phyloP scores from a whole-genome alignment of 2,888 invertebrate species.

The Cosmia pyralina region DNA sequence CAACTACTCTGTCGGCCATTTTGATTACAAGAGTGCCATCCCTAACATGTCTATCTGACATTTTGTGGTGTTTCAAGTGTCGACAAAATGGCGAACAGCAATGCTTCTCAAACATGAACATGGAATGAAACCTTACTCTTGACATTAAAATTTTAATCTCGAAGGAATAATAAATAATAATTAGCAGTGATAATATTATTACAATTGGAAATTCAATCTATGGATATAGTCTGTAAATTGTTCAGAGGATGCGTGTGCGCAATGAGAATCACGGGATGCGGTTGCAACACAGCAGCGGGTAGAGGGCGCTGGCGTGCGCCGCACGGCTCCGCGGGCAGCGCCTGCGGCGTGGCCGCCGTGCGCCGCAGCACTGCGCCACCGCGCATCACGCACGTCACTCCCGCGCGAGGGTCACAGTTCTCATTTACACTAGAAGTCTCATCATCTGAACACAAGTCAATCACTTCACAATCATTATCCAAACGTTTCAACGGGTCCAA shows the following conservation, averaged over 20 bases:
- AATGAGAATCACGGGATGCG: conserved; percentile 86
- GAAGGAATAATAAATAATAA: conserved; percentile 84
- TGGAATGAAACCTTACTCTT: conserved; percentile 71
- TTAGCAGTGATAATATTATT: conserved; percentile 75
- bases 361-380: conserved; percentile 82
- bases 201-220: conserved; percentile 82
- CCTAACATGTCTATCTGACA: conserved; percentile 26
- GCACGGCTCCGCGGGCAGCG: conserved; percentile 83
- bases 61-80: conserved; percentile 34
- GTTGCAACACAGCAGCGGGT: conserved; percentile 80
- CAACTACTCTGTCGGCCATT: conserved; percentile 13
- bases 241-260: conserved; percentile 85
- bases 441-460: conserved; percentile 93
- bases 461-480: conserved; percentile 89
- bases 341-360: conserved; percentile 83
- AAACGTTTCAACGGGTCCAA: conserved; percentile 80
- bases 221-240: conserved; percentile 87
- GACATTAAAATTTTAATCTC: conserved; percentile 81
- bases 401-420: conserved; percentile 85
- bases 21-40: conserved; percentile 9
- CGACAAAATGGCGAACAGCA: conserved; percentile 52
- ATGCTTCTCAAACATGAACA: conserved; percentile 45
- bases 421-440: conserved; percentile 86
- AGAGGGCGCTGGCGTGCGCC: conserved; percentile 86
- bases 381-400: conserved; percentile 83